Base-by-base conservation (phyloP, 2,113 vertebrate genomes). In the Crotalus helleri region DNA sequence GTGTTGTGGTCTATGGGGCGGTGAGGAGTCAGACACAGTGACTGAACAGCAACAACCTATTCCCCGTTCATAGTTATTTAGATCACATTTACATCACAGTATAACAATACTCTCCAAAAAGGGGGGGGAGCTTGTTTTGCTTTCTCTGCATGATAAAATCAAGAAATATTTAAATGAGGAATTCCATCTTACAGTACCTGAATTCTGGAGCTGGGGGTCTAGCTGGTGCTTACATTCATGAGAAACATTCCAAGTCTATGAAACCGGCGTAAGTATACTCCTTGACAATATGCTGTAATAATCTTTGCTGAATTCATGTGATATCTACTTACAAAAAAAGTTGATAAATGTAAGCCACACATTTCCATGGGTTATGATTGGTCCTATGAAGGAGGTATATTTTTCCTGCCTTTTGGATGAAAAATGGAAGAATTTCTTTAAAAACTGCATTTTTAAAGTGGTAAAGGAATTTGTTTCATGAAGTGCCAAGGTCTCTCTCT, bases 131-230 rank as follows among this genome's bases (percentile, higher is more conserved):
- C 12, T 26, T 33, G 29, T 21, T 53, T 81, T 57, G 9, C 15
- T 81, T 81, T 39, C 19, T 17, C 0, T 51, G 24, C 17, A 17
- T 39, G 39, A 39, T 39, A 39, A 39, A 39, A 39, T 23, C 26
- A 89, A 3, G n/a, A 87, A 29, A 91, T 29, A 0, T 88, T 26
- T 94, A 55, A 11, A 1, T 91, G 9, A 92, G 93, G 93, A 69
- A 96, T 93, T 96, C 29, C 96, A 93, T 74, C 94, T 95, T 95
- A 85, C 95, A 99, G 99, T 99, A 99, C 95, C 92, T 99, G 90
- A 99, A 99, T 94, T 98, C 99, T 24, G 99, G 99, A 90, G 98
- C 99, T 29, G 99, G 99, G 46, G 99, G 98, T 29, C 92, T 99
- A 0, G 99, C 97, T 6, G 99, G 96, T 85, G 99, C 98, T 0